Percentiles rank a stretch among this genome's conserved stretches.
Evolutionary conservation across 2,797 vertebrate species (phyloP).

Genomic region (Chelonia mydas): DNA sequence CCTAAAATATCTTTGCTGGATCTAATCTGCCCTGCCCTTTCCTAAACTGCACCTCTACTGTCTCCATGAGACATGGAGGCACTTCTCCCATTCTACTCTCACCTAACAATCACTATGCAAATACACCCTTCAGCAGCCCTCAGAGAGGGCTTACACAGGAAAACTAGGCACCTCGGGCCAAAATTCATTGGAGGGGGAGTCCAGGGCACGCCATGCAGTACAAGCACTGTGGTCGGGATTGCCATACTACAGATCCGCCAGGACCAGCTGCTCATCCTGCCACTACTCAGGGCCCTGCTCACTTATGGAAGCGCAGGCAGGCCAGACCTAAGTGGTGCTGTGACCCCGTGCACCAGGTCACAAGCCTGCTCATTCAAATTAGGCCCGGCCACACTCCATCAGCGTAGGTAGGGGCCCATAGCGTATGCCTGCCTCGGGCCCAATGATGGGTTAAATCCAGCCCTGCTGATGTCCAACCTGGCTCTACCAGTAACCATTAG

Average conservation of each 20-base stretch:
- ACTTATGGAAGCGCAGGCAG: background rate
- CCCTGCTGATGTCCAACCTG: background rate
- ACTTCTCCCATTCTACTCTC: background rate
- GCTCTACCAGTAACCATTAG: background rate
- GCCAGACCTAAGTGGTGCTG: background rate
- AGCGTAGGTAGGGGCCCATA: background rate
- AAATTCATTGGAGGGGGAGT: background rate
- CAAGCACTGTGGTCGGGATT: background rate
- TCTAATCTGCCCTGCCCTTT: background rate
- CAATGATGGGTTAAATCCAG: background rate
- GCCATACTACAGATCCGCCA: background rate
- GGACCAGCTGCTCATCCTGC: background rate
- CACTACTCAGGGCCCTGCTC: background rate
- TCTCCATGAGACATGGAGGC: background rate
- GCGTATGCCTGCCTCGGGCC: background rate
- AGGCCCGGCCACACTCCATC: background rate
- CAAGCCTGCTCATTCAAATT: background rate
- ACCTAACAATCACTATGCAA: background rate
- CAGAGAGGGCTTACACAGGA: background rate
- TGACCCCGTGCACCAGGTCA: background rate
- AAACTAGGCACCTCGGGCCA: background rate
- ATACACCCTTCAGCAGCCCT: background rate
- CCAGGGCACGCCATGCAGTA: background rate
- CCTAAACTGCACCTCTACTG: background rate
- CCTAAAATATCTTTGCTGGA: rapidly evolving